These are phyloP conservation scores for Elachura formosa DNA, from an alignment of 2,113 vertebrate genomes.

Conservation along the genomic window DNA sequence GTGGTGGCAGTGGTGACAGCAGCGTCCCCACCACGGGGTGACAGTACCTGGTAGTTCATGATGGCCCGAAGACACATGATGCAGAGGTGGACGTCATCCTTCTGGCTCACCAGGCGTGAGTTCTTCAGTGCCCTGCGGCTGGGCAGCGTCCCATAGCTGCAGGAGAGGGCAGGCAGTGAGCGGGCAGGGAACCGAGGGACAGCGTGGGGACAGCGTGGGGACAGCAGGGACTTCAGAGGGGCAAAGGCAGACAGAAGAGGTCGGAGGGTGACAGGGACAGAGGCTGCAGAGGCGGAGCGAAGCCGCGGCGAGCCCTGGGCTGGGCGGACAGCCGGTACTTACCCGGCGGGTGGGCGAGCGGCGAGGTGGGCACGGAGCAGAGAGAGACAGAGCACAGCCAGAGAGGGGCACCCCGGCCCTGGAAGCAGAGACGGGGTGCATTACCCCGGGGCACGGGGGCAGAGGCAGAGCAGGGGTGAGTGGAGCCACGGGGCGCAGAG, in stretches of 20 bases:
- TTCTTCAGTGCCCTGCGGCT: constrained; percentile 92
- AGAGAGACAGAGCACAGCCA: constrained; percentile 76
- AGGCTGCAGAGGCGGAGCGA: background rate
- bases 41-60: constrained; percentile 96
- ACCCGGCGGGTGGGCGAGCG: constrained; percentile 40
- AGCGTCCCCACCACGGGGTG: fast-evolving
- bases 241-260: background rate
- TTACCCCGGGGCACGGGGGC: background rate
- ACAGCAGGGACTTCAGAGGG: background rate
- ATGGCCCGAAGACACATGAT: constrained; percentile 96
- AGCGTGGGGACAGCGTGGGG: background rate
- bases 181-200: background rate
- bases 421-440: constrained; percentile 10
- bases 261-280: background rate
- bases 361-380: constrained; percentile 65
- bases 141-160: constrained; percentile 84
- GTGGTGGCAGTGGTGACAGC: fast-evolving
- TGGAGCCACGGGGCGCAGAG: background rate
- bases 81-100: constrained; percentile 96
- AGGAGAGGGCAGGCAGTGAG: background rate
- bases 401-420: constrained; percentile 43
- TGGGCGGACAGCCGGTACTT: constrained; percentile 2
- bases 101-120: constrained; percentile 93
- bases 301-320: background rate
- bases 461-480: background rate